A percentile compares a stretch with the other conserved stretches of the same genome.
Evolutionary conservation across 2,888 invertebrate genomes (phyloP).

Genomic region (Thecocarcelia acutangulata): DNA sequence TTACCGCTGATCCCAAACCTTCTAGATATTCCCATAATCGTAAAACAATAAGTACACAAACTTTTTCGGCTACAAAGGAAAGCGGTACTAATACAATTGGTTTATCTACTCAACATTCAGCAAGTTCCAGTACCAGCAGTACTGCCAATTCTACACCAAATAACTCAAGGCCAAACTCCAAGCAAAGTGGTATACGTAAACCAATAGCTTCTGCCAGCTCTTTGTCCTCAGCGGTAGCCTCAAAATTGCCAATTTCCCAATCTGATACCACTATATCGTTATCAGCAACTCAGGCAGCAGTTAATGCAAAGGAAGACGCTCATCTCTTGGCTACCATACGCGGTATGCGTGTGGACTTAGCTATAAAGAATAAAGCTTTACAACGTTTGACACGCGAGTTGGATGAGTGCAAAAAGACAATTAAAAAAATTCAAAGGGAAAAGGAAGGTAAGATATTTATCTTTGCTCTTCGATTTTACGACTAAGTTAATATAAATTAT

Average conservation of each 20-base stretch:
- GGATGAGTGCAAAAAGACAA: slow-evolving; percentile 89
- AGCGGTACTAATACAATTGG: slow-evolving; percentile 79
- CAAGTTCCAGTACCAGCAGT: slow-evolving; percentile 80
- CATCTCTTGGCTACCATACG: slow-evolving; percentile 90
- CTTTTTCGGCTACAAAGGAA: slow-evolving; percentile 73
- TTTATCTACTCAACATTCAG: slow-evolving; percentile 74
- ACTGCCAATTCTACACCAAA: slow-evolving; percentile 80
- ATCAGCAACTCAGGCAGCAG: slow-evolving; percentile 80
- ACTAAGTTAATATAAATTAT: no score
- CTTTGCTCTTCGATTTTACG: no score
- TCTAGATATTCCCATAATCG: slow-evolving; percentile 69
- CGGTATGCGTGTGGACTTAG: slow-evolving; percentile 88
- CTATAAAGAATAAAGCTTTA: slow-evolving; percentile 88
- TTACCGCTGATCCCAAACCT: slow-evolving; percentile 66
- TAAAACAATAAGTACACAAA: slow-evolving; percentile 71
- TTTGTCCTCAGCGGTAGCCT: slow-evolving; percentile 65
- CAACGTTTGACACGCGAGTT: slow-evolving; percentile 88
- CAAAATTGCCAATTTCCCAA: slow-evolving; percentile 83
- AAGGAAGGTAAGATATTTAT: slow-evolving; percentile 83
- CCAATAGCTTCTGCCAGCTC: slow-evolving; percentile 66
- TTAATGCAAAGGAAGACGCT: slow-evolving; percentile 85
- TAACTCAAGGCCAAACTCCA: slow-evolving; percentile 80
- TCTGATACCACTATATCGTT: slow-evolving; percentile 82
- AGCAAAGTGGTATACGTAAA: slow-evolving; percentile 82
- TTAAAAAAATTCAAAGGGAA: slow-evolving; percentile 88